These are phyloP conservation scores for Triops cancriformis DNA, from an alignment of 1,140 invertebrate species.

Conservation along the genomic window DNA sequence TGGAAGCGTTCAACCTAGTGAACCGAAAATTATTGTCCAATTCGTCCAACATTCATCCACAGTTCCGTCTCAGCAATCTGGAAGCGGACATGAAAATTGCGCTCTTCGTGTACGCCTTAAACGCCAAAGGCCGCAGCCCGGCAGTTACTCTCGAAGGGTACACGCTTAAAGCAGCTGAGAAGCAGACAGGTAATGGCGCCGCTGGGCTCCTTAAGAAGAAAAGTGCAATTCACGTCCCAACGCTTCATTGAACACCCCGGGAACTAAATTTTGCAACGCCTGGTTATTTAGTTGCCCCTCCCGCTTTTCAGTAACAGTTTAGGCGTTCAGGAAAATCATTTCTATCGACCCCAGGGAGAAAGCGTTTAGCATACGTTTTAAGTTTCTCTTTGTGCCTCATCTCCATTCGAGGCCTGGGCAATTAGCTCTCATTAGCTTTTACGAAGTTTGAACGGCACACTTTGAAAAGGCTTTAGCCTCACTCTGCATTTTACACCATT, in stretches of 20 bases:
- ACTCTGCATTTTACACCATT: background rate
- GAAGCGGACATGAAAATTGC: conserved; percentile 57
- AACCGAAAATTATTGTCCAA: conserved; percentile 55
- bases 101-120: conserved; percentile 67
- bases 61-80: conserved; percentile 57
- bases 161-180: conserved; percentile 65
- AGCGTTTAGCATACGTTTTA: background rate
- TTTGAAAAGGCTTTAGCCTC: conserved; percentile 5
- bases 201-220: conserved; percentile 15
- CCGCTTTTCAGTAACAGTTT: background rate
- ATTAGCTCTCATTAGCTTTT: conserved; percentile 4
- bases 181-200: conserved; percentile 59
- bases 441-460: background rate
- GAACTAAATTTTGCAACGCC: background rate
- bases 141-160: conserved; percentile 50
- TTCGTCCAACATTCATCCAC: conserved; percentile 51
- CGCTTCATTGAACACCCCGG: background rate
- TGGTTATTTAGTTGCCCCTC: background rate
- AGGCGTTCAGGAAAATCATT: background rate
- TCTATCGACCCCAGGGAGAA: background rate
- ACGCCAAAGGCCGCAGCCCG: conserved; percentile 68
- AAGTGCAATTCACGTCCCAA: background rate
- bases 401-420: background rate
- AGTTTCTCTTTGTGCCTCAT: conserved; percentile 6
- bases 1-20: conserved; percentile 62